phyloP scores from a whole-genome alignment of 1,140 invertebrate species.

The Atopsyche davidsoni region DNA sequence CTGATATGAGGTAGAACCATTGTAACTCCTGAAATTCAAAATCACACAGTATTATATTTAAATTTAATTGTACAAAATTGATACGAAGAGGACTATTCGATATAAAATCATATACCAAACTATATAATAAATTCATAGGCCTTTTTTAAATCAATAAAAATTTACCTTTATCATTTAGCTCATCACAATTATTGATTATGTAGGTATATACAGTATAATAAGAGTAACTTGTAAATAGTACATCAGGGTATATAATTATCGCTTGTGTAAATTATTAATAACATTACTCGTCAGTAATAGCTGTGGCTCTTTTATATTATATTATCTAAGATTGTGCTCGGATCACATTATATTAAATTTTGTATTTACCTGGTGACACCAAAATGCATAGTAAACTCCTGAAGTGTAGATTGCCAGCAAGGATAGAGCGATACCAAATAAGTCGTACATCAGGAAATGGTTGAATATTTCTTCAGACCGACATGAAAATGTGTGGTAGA shows the following conservation, averaged over 20 bases:
- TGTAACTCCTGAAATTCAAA: constrained; percentile 63
- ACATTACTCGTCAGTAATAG: too few relatives aligned
- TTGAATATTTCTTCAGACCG: constrained; percentile 81
- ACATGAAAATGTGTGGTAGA: constrained; percentile 93
- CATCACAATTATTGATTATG: too few relatives aligned
- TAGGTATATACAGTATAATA: too few relatives aligned
- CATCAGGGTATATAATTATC: too few relatives aligned
- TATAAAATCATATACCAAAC: not conserved
- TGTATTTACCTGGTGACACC: constrained; percentile 78
- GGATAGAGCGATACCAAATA: constrained; percentile 89
- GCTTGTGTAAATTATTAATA: too few relatives aligned
- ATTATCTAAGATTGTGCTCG: too few relatives aligned
- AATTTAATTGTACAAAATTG: not conserved
- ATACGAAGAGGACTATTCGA: not conserved
- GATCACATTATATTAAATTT: too few relatives aligned
- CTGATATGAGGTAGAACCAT: constrained; percentile 76
- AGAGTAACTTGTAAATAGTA: too few relatives aligned
- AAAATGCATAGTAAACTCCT: constrained; percentile 95
- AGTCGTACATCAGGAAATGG: constrained; percentile 83
- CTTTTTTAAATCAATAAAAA: not conserved
- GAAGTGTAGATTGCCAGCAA: constrained; percentile 91
- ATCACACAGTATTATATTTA: not conserved
- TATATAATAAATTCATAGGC: not conserved
- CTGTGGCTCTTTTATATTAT: too few relatives aligned
- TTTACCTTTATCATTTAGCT: too few relatives aligned